Evolutionary conservation across 2,113 vertebrate genomes (phyloP).

Genomic region (Pongo abelii): DNA sequence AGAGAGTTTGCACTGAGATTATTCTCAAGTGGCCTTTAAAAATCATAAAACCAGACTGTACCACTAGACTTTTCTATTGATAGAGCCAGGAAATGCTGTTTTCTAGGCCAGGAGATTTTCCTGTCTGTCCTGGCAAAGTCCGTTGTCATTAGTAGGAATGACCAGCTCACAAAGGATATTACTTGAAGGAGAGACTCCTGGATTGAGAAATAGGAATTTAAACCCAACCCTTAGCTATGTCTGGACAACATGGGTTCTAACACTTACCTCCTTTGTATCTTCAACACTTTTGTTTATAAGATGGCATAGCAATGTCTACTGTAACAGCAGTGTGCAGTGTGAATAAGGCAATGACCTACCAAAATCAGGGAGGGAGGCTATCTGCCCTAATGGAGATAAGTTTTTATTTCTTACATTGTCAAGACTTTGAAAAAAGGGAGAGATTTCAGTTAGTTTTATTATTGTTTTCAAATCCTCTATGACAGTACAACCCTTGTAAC

Average conservation of each 20-base stretch:
- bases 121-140: background rate
- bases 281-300: background rate
- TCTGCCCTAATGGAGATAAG: background rate
- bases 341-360: background rate
- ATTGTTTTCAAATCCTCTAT: background rate
- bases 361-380: background rate
- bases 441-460: background rate
- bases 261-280: background rate
- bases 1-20: background rate
- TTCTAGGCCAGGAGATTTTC: background rate
- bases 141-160: background rate
- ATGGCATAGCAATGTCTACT: background rate
- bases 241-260: background rate
- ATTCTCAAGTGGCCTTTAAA: background rate
- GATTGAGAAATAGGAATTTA: background rate
- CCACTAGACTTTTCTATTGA: background rate
- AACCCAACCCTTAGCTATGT: background rate
- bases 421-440: background rate
- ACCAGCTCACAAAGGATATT: background rate
- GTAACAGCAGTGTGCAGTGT: background rate
- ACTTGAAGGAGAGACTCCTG: background rate
- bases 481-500: background rate
- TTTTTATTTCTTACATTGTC: background rate
- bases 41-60: background rate
- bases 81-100: constrained; percentile 1